Evolutionary conservation across 2,797 vertebrate genomes (phyloP), one percentile per base, ranked within the genome.

Genomic region (Malacoctenus gilli): DNA sequence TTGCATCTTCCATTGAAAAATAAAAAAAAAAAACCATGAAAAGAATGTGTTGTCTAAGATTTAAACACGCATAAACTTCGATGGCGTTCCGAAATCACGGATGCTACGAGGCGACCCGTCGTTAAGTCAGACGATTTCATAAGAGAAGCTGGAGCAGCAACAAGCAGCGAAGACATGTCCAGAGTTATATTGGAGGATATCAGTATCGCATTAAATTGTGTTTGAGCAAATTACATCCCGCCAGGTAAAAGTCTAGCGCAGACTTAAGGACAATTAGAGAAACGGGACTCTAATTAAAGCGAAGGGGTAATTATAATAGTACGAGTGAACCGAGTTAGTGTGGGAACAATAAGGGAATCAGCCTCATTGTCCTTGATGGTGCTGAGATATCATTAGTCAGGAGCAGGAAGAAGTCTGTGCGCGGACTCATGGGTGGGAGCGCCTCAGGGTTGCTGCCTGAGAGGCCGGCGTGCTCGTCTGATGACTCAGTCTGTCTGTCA

Each of bases 321-420:
- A 28, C 53, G 50, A 38, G 44, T 68, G 54, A 80, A 52, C 71
- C 42, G 39, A 51, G 50, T 82, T 70, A 76, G 75, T 58, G 16
- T 59, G 61, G 78, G 77, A 84, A 81, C 76, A 82, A 89, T 76
- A 50, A 68, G 62, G 58, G 70, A 76, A 77, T 77, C 67, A 61
- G 68, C 38, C 34, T 65, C 75, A 86, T 84, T 78, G 80, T 77
- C 48, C 59, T 47, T 20, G 75, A 82, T 74, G 73, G 66, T 77
- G 70, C 62, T 72, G 68, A 72, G 61, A 79, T 68, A 70, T 77
- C 63, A 83, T 87, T 84, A 85, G 75, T 37, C 54, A 56, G 28
- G 66, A 68, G 58, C 71, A 66, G 39, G 54, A 55, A 46, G 61
- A 52, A 58, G 67, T 48, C 64, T 63, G 36, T 54, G 68, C 39